Base-by-base conservation (phyloP, 1,140 invertebrate genomes). In the Ylistrum balloti region DNA sequence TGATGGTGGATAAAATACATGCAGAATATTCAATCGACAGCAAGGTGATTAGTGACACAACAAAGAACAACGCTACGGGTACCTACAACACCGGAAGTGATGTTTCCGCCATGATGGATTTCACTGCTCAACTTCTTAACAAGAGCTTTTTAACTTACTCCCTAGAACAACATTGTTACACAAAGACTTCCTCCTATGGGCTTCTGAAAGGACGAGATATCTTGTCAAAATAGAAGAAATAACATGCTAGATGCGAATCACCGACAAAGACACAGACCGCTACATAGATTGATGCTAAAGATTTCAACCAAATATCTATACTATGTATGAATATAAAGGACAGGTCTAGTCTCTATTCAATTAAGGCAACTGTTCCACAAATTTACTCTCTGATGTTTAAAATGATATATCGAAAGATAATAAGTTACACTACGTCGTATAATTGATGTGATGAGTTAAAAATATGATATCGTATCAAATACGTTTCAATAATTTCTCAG, bases 81-180 rank as follows among this genome's bases (percentile, higher is more conserved):
- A 74, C 56, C 56, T 74, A 74, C 2, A 28, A 74, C 22, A 74
- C 56, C 56, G 56, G 56, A 74, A 74, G 56, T 74, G 56, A 74
- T 74, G 56, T 74, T 74, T 74, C 56, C 56, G 56, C 56, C 56
- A 74, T 74, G 56, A 74, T 74, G 56, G 56, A 74, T 74, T 74
- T 74, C 56, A 74, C 56, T 28, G 56, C 22, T 74, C 9, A 74
- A 74, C 56, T 74, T 28, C 56, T 74, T 38, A 28, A 74, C 56
- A 74, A 74, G 56, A 74, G 56, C n/a, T 74, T 74, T n/a, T 74
- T 74, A 28, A 74, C 22, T 28, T 28, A 74, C 7, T n/a, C 56
- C 56, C 28, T 5, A 74, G n/a, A 74, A 74, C 56, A 74, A 74
- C 56, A 74, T 74, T 45, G n/a, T 74, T 74, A 74, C 56, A 74